phyloP scores from a whole-genome alignment of 1,140 invertebrate species.

The Neodiprion pinetum region DNA sequence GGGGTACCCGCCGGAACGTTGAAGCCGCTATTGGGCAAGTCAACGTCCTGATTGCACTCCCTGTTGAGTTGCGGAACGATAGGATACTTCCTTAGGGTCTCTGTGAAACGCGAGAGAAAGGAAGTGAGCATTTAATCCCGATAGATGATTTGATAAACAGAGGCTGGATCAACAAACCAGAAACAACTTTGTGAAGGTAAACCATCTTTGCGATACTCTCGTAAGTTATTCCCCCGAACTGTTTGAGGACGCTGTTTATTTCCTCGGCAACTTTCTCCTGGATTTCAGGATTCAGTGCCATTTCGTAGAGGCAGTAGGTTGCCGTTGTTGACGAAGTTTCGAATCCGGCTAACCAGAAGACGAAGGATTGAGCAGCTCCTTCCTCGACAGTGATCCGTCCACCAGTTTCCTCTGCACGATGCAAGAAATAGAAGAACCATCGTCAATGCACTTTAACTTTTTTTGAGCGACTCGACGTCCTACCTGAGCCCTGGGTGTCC shows the following conservation, averaged over 20 bases:
- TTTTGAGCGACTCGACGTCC: constrained; percentile 60
- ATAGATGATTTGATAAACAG: not conserved
- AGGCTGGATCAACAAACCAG: constrained; percentile 28
- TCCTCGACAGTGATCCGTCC: constrained; percentile 34
- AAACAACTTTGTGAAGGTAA: constrained; percentile 38
- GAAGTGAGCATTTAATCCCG: not conserved
- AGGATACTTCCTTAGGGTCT: constrained; percentile 67
- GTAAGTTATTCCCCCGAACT: constrained; percentile 25
- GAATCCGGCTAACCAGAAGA: constrained; percentile 50
- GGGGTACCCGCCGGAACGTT: constrained; percentile 57
- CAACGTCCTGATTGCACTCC: constrained; percentile 59
- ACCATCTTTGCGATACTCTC: constrained; percentile 30
- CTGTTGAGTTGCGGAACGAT: constrained; percentile 62
- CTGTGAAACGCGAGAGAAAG: constrained; percentile 31
- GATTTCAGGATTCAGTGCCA: constrained; percentile 39
- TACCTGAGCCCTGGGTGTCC: constrained; percentile 1
- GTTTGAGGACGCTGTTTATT: constrained; percentile 30
- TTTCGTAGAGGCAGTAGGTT: constrained; percentile 41
- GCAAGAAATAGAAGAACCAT: not conserved
- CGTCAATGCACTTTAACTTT: constrained; percentile 31
- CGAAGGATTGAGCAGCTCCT: constrained; percentile 35
- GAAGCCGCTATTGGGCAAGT: constrained; percentile 56
- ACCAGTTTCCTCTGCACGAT: constrained; percentile 56
- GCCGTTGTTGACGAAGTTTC: constrained; percentile 49
- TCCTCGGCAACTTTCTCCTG: constrained; percentile 39